phyloP scores from a whole-genome alignment of 2,888 invertebrate species.

The Erannis defoliaria region DNA sequence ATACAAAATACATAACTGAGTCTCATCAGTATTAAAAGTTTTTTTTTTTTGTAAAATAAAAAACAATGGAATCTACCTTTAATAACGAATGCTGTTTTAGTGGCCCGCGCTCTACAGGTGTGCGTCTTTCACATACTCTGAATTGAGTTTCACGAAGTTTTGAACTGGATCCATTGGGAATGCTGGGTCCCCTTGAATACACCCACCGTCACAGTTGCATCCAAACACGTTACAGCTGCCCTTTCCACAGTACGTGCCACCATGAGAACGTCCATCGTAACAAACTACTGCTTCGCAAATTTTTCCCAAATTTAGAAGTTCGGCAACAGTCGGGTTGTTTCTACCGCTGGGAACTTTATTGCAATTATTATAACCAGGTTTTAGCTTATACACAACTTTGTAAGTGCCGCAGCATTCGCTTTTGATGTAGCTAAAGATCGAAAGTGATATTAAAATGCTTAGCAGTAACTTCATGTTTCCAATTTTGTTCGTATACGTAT shows the following conservation, averaged over 20 bases:
- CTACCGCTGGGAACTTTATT: not conserved
- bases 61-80: no score
- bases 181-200: no score
- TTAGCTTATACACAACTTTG: not conserved
- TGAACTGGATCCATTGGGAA: no score
- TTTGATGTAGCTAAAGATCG: not conserved
- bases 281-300: not conserved
- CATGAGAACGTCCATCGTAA: not conserved
- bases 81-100: no score
- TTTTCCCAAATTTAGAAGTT: not conserved
- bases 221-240: not conserved
- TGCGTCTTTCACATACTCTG: no score
- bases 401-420: not conserved
- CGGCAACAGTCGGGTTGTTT: not conserved
- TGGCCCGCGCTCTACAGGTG: no score
- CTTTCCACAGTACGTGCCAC: not conserved
- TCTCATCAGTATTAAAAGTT: no score
- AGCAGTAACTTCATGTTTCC: not conserved
- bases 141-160: no score
- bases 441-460: not conserved
- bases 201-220: no score
- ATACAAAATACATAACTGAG: no score
- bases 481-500: not conserved
- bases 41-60: no score
- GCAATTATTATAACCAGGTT: not conserved